Evolutionary conservation across 2,113 vertebrate genomes (phyloP), one percentile per base, ranked within the genome.

Genomic region (Apodemus sylvaticus): DNA sequence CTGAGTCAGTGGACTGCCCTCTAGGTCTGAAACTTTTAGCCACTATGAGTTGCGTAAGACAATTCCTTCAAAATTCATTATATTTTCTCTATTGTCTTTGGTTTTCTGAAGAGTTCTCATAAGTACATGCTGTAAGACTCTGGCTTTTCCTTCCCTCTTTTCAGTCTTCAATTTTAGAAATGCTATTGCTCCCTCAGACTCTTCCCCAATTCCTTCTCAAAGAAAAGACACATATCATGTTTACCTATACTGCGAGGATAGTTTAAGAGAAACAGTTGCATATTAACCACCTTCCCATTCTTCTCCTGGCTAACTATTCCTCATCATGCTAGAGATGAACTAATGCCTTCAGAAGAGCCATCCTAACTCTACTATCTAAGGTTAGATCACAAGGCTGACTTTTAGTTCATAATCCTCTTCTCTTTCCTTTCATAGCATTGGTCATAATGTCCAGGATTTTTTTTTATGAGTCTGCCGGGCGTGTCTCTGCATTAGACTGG

Each of bases 391-490:
- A 34, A 34, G 51, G 48, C 29, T 78, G 45, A 77, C 4, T 51
- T 78, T 51, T 78, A 77, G 48, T 11, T 87, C 58, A 90, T 87
- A 90, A 76, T 88, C 26, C 48, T 93, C 51, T 96, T 24, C 11
- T 71, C 31, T 85, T 91, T 93, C 14, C 45, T 86, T 79, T 51
- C 51, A 68, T 9, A 93, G 10, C 66, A 76, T 42, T 81, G 71
- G 62, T 58, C 55, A 74, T 16, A 86, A 68, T 48, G 90, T 66
- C 36, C 14, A 89, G 92, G 85, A 92, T 79, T 36, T 93, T 93
- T 81, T 90, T 95, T 7, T 85, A 85, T 77, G 13, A 16, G 22
- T 86, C 81, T 92, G 36, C 89, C 83, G 89, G 71, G 39, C 51
- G 82, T 36, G 29, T 83, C 22, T 83, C 39, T 39, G 73, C 82